Evolutionary conservation across 2,113 vertebrate species (phyloP).

Genomic region (Anhinga rufa): DNA sequence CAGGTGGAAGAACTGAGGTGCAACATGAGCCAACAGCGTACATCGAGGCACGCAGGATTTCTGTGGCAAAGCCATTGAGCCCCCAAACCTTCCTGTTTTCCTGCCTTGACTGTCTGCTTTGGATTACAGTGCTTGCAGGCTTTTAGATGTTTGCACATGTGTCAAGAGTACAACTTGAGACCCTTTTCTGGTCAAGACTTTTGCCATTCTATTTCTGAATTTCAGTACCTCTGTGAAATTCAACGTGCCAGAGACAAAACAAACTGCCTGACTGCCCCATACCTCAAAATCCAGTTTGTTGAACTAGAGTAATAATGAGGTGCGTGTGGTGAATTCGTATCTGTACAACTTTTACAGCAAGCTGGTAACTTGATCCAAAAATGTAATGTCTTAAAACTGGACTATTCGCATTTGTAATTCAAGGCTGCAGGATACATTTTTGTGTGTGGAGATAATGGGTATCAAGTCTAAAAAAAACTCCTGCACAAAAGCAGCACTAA

Average conservation of each 20-base stretch:
- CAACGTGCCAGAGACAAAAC: background rate
- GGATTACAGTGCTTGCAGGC: background rate
- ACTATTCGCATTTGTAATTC: background rate
- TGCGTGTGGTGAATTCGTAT: background rate
- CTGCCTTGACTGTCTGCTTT: background rate
- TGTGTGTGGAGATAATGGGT: background rate
- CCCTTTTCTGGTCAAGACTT: background rate
- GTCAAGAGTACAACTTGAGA: background rate
- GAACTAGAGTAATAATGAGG: background rate
- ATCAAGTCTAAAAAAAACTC: background rate
- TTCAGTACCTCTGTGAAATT: background rate
- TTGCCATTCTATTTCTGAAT: background rate
- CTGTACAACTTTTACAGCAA: background rate
- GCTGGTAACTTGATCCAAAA: background rate
- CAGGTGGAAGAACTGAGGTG: background rate
- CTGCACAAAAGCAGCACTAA: background rate
- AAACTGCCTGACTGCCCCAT: background rate
- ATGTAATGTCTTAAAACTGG: background rate
- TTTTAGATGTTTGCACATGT: background rate
- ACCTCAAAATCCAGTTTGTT: background rate
- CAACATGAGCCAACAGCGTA: accelerated
- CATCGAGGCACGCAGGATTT: accelerated
- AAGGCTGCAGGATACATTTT: background rate
- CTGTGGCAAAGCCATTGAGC: background rate
- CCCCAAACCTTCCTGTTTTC: background rate